Conservation (phyloP, 2,888 invertebrate species). For the Tinea trinotella region DNA sequence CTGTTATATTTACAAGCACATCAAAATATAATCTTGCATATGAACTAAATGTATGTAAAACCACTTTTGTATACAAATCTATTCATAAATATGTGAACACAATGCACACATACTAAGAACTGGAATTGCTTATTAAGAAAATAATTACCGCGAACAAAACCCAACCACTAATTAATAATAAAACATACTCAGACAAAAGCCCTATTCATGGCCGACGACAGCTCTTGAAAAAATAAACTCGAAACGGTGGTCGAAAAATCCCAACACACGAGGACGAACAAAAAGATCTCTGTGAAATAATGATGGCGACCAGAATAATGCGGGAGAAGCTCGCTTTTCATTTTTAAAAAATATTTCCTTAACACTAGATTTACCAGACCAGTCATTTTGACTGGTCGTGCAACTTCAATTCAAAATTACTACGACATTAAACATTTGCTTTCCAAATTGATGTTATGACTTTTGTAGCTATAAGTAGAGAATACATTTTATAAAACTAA, state of each 20-base stretch:
- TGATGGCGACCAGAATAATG: slow-evolving; percentile 67
- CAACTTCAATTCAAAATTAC: too few species aligned
- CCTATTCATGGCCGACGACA: slow-evolving; percentile 66
- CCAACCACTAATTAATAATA: slow-evolving; percentile 70
- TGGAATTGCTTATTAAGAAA: slow-evolving; percentile 72
- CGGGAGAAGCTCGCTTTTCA: slow-evolving; percentile 63
- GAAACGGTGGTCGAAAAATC: slow-evolving; percentile 71
- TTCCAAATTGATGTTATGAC: too few species aligned
- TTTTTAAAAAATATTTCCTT: slow-evolving; percentile 70
- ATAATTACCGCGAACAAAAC: slow-evolving; percentile 72
- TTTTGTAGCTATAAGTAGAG: too few species aligned
- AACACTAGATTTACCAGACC: too few species aligned
- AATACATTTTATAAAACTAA: too few species aligned
- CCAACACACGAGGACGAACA: slow-evolving; percentile 67
- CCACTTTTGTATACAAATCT: not conserved
- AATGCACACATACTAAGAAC: slow-evolving; percentile 23
- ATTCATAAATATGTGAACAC: not conserved
- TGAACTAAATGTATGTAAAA: not conserved
- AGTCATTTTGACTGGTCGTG: too few species aligned
- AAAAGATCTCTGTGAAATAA: slow-evolving; percentile 66
- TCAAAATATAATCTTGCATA: too few species aligned
- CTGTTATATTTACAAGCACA: too few species aligned
- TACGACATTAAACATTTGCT: too few species aligned
- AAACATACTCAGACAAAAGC: slow-evolving; percentile 69
- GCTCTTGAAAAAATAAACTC: slow-evolving; percentile 46